These are phyloP conservation scores for Drosophila takahashii DNA, from an alignment of 1,140 invertebrate species.

Conservation along the genomic window DNA sequence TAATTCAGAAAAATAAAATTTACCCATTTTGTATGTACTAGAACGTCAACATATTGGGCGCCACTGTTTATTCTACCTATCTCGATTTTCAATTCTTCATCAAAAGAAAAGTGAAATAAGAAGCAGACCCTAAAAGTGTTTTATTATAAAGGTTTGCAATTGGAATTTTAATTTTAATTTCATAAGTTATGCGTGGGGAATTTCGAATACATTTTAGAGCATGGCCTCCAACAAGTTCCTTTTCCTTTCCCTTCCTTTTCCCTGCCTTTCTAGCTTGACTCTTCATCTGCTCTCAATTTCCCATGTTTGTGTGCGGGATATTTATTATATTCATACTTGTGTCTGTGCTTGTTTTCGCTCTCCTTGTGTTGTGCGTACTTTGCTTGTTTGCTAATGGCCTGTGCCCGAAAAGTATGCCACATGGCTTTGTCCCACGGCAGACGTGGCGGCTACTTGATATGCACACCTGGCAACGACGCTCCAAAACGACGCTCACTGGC, in stretches of 20 bases:
- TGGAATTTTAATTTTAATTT: constrained; percentile 82
- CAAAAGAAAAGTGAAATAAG: constrained; percentile 1
- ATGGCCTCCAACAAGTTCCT: constrained; percentile 10
- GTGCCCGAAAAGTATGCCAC: constrained; percentile 57
- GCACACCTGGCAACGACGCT: constrained; percentile 63
- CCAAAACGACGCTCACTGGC: constrained; percentile 31
- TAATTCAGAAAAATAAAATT: no score
- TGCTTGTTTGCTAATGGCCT: constrained; percentile 56
- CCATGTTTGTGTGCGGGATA: constrained; percentile 32
- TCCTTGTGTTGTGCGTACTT: constrained; percentile 30
- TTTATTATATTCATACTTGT: constrained; percentile 75
- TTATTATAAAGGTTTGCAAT: constrained; percentile 73
- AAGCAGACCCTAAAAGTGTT: constrained; percentile 65
- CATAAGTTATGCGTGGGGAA: constrained; percentile 74
- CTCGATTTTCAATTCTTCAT: background rate
- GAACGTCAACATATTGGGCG: no score
- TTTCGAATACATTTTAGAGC: constrained; percentile 51
- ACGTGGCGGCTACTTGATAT: constrained; percentile 74
- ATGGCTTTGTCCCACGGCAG: constrained; percentile 29
- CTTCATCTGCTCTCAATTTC: constrained; percentile 46
- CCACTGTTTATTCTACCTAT: background rate
- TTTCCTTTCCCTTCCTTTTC: constrained; percentile 1
- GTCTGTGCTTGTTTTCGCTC: constrained; percentile 30
- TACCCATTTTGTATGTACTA: no score
- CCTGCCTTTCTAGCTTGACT: constrained; percentile 5